A percentile compares a stretch with the other conserved stretches of the same genome.
phyloP scores from a whole-genome alignment of 2,888 invertebrate genomes.

The Cremastinae sp. region DNA sequence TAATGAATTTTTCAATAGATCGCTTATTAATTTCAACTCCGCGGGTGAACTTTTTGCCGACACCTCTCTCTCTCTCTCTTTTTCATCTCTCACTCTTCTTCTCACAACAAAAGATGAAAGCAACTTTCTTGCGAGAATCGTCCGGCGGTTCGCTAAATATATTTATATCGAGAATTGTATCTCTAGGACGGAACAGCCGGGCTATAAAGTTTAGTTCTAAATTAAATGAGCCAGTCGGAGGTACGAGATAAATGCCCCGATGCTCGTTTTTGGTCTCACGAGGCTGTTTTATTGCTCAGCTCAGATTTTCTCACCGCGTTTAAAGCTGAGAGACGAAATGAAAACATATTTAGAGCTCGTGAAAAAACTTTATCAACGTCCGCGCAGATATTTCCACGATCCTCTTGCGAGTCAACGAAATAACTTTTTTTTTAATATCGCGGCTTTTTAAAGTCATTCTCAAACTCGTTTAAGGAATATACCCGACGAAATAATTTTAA shows the following conservation, averaged over 20 bases:
- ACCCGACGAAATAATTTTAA: no score
- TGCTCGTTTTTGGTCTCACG: constrained; percentile 11
- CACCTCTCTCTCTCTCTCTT: background rate
- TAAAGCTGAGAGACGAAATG: background rate
- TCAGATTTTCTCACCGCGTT: constrained; percentile 11
- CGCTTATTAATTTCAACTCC: background rate
- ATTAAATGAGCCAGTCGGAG: constrained; percentile 38
- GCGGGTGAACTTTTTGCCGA: background rate
- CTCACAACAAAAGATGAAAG: constrained; percentile 6
- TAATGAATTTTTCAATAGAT: constrained; percentile 22
- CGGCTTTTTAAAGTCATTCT: no score
- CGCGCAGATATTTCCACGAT: no score
- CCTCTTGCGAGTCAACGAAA: no score
- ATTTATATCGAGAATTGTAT: background rate
- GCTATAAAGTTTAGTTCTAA: constrained; percentile 38
- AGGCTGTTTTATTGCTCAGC: constrained; percentile 6
- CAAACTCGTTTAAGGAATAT: no score
- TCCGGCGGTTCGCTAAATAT: constrained; percentile 15
- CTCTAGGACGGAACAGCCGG: background rate
- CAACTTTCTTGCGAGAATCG: constrained; percentile 13
- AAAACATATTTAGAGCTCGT: background rate
- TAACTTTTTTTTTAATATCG: no score
- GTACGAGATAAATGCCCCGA: constrained; percentile 16
- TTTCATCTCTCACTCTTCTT: background rate
- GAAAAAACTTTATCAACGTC: background rate